Conservation (phyloP, 2,797 vertebrate species). For the Labeo calbasu region DNA sequence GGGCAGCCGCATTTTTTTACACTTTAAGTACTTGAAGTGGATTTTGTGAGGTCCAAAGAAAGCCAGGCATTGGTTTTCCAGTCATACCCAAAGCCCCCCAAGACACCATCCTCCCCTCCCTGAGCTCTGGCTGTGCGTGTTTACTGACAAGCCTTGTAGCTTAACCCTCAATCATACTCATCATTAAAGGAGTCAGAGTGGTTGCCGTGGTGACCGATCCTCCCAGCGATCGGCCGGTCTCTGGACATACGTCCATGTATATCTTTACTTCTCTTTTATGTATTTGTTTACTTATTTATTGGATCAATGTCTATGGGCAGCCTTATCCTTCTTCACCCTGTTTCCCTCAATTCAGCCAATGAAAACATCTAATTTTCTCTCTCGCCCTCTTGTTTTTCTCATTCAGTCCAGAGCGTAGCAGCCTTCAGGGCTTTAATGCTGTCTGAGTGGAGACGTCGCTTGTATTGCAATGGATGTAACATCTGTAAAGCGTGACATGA, state of each 20-base stretch:
- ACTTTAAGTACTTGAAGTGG: background rate
- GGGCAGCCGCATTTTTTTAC: background rate
- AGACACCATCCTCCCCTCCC: background rate
- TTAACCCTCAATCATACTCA: conserved; percentile 45
- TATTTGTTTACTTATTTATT: conserved; percentile 36
- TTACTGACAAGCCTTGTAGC: conserved; percentile 9
- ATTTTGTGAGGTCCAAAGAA: background rate
- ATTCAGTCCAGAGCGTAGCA: background rate
- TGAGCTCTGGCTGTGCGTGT: background rate
- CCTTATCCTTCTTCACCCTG: background rate
- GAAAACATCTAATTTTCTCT: background rate
- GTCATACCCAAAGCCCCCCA: background rate
- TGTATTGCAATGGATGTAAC: conserved; percentile 2
- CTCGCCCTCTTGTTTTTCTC: background rate
- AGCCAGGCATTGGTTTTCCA: conserved; percentile 6
- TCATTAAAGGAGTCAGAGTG: conserved; percentile 28
- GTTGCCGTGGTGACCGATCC: conserved; percentile 46
- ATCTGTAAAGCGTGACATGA: conserved; percentile 13
- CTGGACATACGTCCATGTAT: background rate
- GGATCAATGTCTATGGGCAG: background rate
- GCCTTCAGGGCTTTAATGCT: conserved; percentile 11
- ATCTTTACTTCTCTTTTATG: conserved; percentile 8
- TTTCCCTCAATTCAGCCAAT: background rate
- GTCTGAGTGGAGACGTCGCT: conserved; percentile 7
- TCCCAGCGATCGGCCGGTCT: conserved; percentile 2